phyloP scores from a whole-genome alignment of 1,140 invertebrate species.

The Pomacea maculata region DNA sequence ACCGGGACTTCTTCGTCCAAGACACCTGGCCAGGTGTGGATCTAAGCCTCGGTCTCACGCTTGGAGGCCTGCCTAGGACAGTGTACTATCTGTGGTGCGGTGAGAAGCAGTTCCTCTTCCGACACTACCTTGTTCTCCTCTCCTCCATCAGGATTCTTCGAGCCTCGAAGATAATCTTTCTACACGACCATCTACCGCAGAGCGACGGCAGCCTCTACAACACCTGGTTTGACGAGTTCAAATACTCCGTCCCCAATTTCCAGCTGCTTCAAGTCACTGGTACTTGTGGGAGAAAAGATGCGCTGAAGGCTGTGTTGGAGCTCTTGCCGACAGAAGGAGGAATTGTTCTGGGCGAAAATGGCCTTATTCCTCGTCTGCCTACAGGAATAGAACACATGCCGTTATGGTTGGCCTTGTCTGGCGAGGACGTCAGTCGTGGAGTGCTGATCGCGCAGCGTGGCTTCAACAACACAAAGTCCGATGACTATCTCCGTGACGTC shows the following conservation, averaged over 20 bases:
- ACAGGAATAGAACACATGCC: neutral
- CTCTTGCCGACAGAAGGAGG: neutral
- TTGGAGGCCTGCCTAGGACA: neutral
- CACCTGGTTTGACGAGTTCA: neutral
- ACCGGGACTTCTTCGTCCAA: conserved; percentile 4
- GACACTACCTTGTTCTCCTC: too few relatives aligned
- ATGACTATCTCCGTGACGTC: neutral
- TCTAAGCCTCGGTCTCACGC: neutral
- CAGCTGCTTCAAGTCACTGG: neutral
- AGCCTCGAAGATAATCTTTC: neutral
- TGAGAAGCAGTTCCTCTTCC: neutral
- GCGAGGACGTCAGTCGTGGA: neutral
- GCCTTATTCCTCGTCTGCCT: neutral
- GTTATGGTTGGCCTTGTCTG: conserved; percentile 19
- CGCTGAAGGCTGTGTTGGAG: neutral
- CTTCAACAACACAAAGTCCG: conserved; percentile 4
- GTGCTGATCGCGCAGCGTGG: conserved; percentile 11
- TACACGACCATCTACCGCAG: neutral
- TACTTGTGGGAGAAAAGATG: neutral
- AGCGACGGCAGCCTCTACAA: neutral
- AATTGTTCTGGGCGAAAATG: neutral
- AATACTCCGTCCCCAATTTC: neutral
- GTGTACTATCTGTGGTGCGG: neutral
- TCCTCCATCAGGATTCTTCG: too few relatives aligned
- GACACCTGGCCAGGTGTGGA: conserved; percentile 14